phyloP scores from a whole-genome alignment of 2,797 vertebrate genomes.

The Muscicapa comitata region DNA sequence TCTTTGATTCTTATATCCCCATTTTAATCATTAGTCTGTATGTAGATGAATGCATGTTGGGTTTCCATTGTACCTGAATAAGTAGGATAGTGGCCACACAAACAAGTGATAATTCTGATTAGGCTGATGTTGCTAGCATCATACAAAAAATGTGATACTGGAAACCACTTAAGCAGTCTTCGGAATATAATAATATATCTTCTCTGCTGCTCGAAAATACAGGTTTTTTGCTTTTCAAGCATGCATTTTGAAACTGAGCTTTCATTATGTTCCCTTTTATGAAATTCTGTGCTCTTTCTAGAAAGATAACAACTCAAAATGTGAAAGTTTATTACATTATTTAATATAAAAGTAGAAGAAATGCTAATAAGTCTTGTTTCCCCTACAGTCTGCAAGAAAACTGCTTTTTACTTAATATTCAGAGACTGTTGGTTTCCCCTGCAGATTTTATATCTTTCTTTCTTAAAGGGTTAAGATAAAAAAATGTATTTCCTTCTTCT shows the following conservation, averaged over 20 bases:
- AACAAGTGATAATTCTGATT: background rate
- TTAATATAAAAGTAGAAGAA: background rate
- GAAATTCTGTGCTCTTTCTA: background rate
- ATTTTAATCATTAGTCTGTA: background rate
- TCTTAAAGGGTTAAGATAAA: background rate
- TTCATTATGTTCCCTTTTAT: background rate
- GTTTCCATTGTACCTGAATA: background rate
- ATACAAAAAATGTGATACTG: background rate
- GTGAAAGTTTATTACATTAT: background rate
- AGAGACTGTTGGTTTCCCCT: background rate
- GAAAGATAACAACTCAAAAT: background rate
- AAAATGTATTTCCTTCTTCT: background rate
- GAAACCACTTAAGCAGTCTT: background rate
- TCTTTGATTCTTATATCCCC: background rate
- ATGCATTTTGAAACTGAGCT: background rate
- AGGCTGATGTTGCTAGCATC: background rate
- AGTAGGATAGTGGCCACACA: background rate
- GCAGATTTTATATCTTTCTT: background rate
- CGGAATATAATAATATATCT: background rate
- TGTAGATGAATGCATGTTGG: background rate
- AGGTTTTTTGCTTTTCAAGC: background rate
- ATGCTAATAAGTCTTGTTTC: background rate
- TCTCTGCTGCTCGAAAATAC: background rate
- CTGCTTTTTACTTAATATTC: background rate
- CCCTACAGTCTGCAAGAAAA: background rate